Base-by-base conservation (phyloP, 1,140 invertebrate species). In the Drosophila pseudoobscura region DNA sequence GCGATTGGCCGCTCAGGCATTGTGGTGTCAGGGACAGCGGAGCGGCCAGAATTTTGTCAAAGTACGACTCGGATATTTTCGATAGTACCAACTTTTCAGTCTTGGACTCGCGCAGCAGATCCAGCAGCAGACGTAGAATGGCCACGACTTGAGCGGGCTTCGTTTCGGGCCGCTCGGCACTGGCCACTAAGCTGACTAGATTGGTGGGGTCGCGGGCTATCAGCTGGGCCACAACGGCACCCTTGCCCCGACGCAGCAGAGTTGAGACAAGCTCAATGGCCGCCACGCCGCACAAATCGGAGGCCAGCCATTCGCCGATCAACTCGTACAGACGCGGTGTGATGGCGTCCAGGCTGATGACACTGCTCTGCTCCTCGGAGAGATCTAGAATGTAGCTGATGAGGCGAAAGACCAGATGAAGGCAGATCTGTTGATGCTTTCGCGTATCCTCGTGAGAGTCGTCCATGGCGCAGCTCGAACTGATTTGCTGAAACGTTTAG, bases 381-480 rank as follows among this genome's bases (percentile, higher is more conserved):
- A 91, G 49, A 26, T 84, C 45, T 29, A 91, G 50, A 1, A 91
- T 53, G 44, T 90, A 75, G 39, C 52, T 52, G n/a, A 91, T 66
- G 0, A 91, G 55, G 3, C 58, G 56, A 26, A 91, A 90, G 8
- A 91, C 41, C 8, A 91, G 51, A 15, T 77, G 45, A 47, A 91
- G 64, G 57, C 88, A 91, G 20, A 66, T 70, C 9, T 90, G 88
- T 3, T 80, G 78, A 39, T 90, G 80, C 35, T 91, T 91, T 26
- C 84, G 91, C 5, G 92, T 80, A 62, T 94, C 93, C 44, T 93
- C 91, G 43, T 64, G 88, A 8, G 75, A 64, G 17, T 91, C 90
- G 29, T 90, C 78, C 76, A 83, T 74, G 0, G 54, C 43, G 6
- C 29, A 7, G 6, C 80, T 74, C 1, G 68, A 45, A 8, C 90